Evolutionary conservation across 2,113 vertebrate species (phyloP), one percentile per base, ranked within the genome.

Genomic region (Esox niger): DNA sequence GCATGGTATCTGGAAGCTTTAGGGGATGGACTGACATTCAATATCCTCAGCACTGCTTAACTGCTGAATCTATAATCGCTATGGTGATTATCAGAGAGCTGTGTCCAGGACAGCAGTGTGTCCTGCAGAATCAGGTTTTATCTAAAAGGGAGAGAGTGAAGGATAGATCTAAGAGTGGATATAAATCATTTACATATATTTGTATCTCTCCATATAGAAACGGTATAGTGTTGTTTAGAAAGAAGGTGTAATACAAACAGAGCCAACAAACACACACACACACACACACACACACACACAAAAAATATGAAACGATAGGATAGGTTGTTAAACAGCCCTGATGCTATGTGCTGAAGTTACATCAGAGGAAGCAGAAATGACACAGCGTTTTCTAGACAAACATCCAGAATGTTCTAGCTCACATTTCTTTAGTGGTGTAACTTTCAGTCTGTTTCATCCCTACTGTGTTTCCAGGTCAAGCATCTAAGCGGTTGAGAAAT

Each of bases 341-440:
- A 52, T 64, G 62, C 67, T 23, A 35, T 63, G 38, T 74, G 69
- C 61, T 70, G 52, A 76, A n/a, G 21, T 6, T 13, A 4, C n/a
- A 55, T 68, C 55, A 31, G 17, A 74, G 64, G 73, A 72, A 79
- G 82, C 80, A 73, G 55, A 81, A 81, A 61, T 81, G 79, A 86
- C 79, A 59, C 67, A 74, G 79, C 78, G 17, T 75, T 79, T 74
- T 74, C 29, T 0, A 30, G 2, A 30, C 25, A 58, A 58, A 59
- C 13, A 9, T 30, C 55, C 27, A 27, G 25, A 32, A 62, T 15
- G 38, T 64, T 31, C 35, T 75, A 76, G 69, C 62, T 54, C 15
- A 52, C n/a, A 66, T 43, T 1, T 43, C 5, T 17, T 17, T 25
- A 69, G 55, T 5, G 64, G 55, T 10, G 13, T 59, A 32, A 20